A percentile compares a stretch with the other conserved stretches of the same genome.
Evolutionary conservation across 2,797 vertebrate species (phyloP).

Genomic region (Oreonectes daqikongensis): DNA sequence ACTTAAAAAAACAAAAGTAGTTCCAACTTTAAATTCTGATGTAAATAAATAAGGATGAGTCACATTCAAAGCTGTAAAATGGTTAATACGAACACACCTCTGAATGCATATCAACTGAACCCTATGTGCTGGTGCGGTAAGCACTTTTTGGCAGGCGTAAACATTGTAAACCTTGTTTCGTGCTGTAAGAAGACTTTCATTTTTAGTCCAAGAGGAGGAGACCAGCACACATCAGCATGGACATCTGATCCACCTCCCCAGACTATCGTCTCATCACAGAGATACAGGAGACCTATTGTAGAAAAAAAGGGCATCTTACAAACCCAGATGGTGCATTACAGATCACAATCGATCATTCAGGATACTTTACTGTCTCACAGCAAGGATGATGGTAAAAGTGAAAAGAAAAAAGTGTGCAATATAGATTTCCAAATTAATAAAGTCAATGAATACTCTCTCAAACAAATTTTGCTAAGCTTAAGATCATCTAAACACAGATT

Average conservation of each 20-base stretch:
- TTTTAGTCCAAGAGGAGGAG: constrained; percentile 58
- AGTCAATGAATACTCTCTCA: too few relatives aligned
- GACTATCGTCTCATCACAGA: constrained; percentile 51
- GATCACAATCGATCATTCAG: background rate
- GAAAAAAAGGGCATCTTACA: background rate
- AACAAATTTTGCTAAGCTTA: background rate
- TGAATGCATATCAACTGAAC: constrained; percentile 68
- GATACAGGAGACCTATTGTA: constrained; percentile 49
- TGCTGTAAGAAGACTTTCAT: constrained; percentile 66
- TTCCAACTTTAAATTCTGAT: background rate
- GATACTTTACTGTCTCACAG: background rate
- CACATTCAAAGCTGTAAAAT: background rate
- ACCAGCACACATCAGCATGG: constrained; percentile 19
- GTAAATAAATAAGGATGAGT: background rate
- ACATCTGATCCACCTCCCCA: background rate
- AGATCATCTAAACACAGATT: background rate
- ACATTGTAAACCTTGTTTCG: background rate
- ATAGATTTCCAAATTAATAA: too few relatives aligned
- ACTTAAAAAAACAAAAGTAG: background rate
- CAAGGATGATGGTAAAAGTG: background rate
- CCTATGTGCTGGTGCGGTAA: constrained; percentile 19
- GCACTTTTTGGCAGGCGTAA: background rate
- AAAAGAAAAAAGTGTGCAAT: too few relatives aligned
- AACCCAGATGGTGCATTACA: background rate
- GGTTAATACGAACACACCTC: background rate